Conservation (phyloP, 2,113 vertebrate species). For the Australoheros scitulus region DNA sequence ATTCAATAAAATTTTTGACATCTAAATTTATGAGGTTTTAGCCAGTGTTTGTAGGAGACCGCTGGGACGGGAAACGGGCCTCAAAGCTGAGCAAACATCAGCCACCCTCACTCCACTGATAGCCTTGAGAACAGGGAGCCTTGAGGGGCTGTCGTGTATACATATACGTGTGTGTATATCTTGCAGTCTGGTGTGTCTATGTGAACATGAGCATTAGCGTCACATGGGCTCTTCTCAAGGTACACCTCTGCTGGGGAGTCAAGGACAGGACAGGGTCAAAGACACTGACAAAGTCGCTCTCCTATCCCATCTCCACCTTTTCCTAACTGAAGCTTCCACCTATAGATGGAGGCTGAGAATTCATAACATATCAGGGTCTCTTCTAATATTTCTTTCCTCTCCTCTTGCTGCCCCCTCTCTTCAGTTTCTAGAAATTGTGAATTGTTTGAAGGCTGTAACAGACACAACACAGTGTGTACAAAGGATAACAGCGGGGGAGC, state of each 20-base stretch:
- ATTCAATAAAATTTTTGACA: not conserved
- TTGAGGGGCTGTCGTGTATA: slow-evolving; percentile 61
- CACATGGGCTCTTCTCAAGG: slow-evolving; percentile 74
- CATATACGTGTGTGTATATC: slow-evolving; percentile 30
- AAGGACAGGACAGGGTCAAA: slow-evolving; percentile 72
- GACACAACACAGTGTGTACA: not conserved
- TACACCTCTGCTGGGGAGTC: slow-evolving; percentile 55
- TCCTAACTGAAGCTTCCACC: slow-evolving; percentile 1
- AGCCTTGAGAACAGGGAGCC: slow-evolving; percentile 71
- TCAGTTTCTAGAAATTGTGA: not conserved
- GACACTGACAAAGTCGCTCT: slow-evolving; percentile 53
- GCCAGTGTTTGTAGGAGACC: not conserved
- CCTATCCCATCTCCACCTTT: slow-evolving; percentile 10
- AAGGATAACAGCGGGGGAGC: slow-evolving; percentile 15
- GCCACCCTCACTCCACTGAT: slow-evolving; percentile 65
- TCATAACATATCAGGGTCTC: slow-evolving; percentile 17
- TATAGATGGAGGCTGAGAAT: not conserved
- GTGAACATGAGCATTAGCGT: slow-evolving; percentile 38
- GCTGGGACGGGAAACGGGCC: slow-evolving; percentile 68
- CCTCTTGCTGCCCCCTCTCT: not conserved
- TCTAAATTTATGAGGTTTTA: not conserved
- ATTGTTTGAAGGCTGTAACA: not conserved
- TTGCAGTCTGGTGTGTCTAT: slow-evolving; percentile 22
- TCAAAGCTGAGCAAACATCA: slow-evolving; percentile 79
- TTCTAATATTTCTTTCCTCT: slow-evolving; percentile 19